Base-by-base conservation (phyloP, 1,140 invertebrate genomes). In the Drosophila eugracilis region DNA sequence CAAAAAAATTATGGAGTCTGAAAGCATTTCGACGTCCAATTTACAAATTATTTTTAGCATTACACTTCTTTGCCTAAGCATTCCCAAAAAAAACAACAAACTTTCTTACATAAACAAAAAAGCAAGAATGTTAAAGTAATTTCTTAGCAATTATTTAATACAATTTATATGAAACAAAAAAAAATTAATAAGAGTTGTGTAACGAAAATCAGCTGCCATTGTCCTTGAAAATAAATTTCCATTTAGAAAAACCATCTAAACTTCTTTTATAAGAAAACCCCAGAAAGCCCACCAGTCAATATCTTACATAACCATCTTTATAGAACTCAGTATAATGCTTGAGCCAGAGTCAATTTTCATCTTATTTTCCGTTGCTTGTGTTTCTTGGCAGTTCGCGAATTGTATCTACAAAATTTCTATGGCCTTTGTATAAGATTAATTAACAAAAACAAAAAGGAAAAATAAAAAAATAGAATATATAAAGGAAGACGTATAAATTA, bases 201-300 rank as follows among this genome's bases (percentile, higher is more conserved):
- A 30, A 57, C 52, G 34, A n/a, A 15, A 62, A 71, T 54, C 70
- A 32, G 79, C 80, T 86, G 81, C 76, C 77, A 63, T 36, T 49
- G 73, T 70, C 17, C 49, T 71, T 60, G 0, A 58, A 42, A 9
- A 6, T 21, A 39, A 39, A 30, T 50, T 7, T 7, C 24, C 48
- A 45, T 32, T 14, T 54, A 32, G 1, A 19, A 24, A 36, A 21
- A 37, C 14, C 10, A 39, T 41, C 53, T 48, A 19, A 41, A 76
- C 59, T 66, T 26, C 5, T 7, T 63, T 60, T n/a, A 47, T 63
- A 48, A 49, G 62, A 22, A 36, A 57, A 24, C 17, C 65, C 32
- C 32, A 65, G 14, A 42, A 45, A 47, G 26, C 81, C 80, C 80
- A 85, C 81, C 81, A 85, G 60, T 81, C 66, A 53, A 73, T 70